Evolutionary conservation across 2,888 invertebrate genomes (phyloP), one percentile per base, ranked within the genome.

Genomic region (Saturnia pavonia): DNA sequence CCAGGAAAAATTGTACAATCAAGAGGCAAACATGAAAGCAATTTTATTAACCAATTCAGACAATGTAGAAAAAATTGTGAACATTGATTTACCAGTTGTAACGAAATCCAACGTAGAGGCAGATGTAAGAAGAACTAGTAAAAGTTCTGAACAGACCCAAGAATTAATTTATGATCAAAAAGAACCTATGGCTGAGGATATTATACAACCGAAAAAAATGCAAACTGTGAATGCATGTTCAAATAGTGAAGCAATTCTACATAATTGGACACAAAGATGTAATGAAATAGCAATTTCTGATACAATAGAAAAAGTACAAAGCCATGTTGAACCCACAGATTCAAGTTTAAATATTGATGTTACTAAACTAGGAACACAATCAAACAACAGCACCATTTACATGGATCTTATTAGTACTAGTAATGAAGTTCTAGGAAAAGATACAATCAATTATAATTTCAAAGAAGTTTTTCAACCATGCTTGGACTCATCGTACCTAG

Each of bases 321-420:
- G 63, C 16, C 34, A 27, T 63, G 63, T 27, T 63, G 63, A 27
- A 65, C 34, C 11, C 40, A n/a, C 40, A 40, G 40, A 65, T 19
- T 34, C 66, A 76, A 81, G 81, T 82, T 82, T 84, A 85, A 84
- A 85, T 77, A 74, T 73, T 72, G 73, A 74, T 68, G 71, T 78
- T 72, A 70, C 69, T 27, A 75, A 75, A 34, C 72, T 76, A 74
- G 73, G 69, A 68, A 78, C 83, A 73, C 77, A 72, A 72, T 81
- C 82, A 67, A 77, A 80, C 42, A 80, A 84, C 66, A 89, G 86
- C 79, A 88, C 89, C 78, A 82, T 78, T 48, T 91, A 89, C 76
- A 89, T 92, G 89, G 89, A 92, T 89, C 89, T 94, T 84, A 89
- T 85, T 80, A 76, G 83, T 81, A 86, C 85, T 72, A 83, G 84